Evolutionary conservation across 2,113 vertebrate genomes (phyloP).

Genomic region (Orycteropus afer): DNA sequence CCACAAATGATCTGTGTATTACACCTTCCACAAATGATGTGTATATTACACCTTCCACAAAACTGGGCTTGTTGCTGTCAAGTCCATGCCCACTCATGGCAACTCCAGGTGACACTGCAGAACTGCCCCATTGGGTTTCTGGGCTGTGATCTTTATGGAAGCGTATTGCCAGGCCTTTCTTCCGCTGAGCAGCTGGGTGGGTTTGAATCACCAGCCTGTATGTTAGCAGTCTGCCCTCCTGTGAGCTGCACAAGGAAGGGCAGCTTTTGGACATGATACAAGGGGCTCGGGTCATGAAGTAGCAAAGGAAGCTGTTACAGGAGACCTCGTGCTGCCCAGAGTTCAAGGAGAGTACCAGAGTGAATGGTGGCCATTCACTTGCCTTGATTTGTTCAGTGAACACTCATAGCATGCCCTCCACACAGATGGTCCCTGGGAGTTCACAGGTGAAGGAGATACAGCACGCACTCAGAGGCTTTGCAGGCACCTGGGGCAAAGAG

Average conservation of each 20-base stretch:
- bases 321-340: not conserved
- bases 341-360: not conserved
- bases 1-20: no score
- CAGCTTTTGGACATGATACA: accelerated
- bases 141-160: not conserved
- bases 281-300: not conserved
- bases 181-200: no score
- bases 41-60: no score
- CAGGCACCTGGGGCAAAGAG: not conserved
- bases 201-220: no score
- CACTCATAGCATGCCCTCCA: accelerated
- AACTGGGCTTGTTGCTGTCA: no score
- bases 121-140: not conserved
- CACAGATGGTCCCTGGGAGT: not conserved
- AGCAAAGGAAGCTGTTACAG: accelerated
- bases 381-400: not conserved
- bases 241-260: not conserved
- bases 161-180: not conserved
- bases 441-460: accelerated
- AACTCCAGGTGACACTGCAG: not conserved
- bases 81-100: not conserved
- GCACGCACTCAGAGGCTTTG: not conserved
- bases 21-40: no score
- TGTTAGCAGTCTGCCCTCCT: no score
- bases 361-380: not conserved